Conservation (phyloP, 30 jellyfish, hydroid and myxozoan genomes). For the Rhopilema esculentum region DNA sequence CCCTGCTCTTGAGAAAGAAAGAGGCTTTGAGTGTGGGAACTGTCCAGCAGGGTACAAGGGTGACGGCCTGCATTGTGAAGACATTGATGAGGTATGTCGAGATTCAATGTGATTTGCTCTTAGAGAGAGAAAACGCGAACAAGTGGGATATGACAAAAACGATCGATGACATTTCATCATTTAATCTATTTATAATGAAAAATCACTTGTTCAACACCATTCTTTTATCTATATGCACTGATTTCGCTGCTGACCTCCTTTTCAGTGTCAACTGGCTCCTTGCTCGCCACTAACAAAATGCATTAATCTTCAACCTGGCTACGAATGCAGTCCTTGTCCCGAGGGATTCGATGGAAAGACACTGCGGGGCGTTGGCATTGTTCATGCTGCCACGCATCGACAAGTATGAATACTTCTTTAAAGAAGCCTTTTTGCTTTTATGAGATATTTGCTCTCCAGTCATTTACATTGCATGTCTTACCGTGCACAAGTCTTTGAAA, state of each 20-base stretch:
- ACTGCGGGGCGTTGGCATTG: slow-evolving; percentile 81
- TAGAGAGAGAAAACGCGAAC: too few relatives aligned
- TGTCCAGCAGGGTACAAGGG: slow-evolving; percentile 86
- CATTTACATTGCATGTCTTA: too few relatives aligned
- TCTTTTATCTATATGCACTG: neutral
- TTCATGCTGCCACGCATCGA: slow-evolving; percentile 67
- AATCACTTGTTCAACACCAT: neutral
- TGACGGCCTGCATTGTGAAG: slow-evolving; percentile 74
- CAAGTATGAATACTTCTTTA: slow-evolving; percentile 69
- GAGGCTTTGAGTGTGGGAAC: slow-evolving; percentile 74
- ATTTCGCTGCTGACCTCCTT: neutral
- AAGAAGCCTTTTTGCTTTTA: neutral
- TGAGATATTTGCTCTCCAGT: neutral
- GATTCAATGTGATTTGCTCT: too few relatives aligned
- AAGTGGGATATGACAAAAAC: neutral
- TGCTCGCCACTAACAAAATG: slow-evolving; percentile 84
- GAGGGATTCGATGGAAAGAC: slow-evolving; percentile 71
- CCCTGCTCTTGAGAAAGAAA: slow-evolving; percentile 54
- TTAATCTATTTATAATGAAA: too few relatives aligned
- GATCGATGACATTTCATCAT: neutral
- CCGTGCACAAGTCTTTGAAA: too few relatives aligned
- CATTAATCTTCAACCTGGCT: slow-evolving; percentile 74
- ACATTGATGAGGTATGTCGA: slow-evolving; percentile 69
- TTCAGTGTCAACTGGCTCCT: slow-evolving; percentile 71
- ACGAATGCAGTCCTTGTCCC: slow-evolving; percentile 84